Evolutionary conservation across 1,140 invertebrate species (phyloP).

Genomic region (Propsilocerus akamusi): DNA sequence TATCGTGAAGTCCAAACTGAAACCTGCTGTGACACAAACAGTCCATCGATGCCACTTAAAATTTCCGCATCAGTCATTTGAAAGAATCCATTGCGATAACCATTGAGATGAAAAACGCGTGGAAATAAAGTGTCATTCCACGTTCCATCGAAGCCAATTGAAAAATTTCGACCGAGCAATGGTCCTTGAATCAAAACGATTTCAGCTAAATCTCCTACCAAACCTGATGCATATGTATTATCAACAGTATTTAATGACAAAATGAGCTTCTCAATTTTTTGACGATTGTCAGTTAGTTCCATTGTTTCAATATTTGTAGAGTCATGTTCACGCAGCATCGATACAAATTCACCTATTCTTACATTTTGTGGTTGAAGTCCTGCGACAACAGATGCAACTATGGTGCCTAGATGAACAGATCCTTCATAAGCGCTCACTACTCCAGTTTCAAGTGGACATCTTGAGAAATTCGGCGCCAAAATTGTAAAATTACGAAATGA

Average conservation of each 20-base stretch:
- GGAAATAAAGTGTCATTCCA: constrained; percentile 45
- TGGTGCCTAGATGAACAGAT: constrained; percentile 30
- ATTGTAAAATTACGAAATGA: not conserved
- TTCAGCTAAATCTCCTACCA: constrained; percentile 37
- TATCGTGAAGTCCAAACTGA: constrained; percentile 28
- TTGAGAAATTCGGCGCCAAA: constrained; percentile 7
- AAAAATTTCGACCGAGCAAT: constrained; percentile 15
- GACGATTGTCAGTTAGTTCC: not conserved
- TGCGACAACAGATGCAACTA: constrained; percentile 29
- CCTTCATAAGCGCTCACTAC: constrained; percentile 35
- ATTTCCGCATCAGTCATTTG: constrained; percentile 44
- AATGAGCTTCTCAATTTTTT: constrained; percentile 2
- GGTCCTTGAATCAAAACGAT: constrained; percentile 38
- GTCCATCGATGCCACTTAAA: constrained; percentile 42
- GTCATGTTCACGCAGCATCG: not conserved
- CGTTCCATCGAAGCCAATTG: constrained; percentile 32
- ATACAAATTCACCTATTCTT: constrained; percentile 13
- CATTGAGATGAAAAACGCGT: constrained; percentile 26
- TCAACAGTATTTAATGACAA: constrained; percentile 4
- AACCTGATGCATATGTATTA: not conserved
- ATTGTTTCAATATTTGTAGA: not conserved
- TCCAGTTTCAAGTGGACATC: constrained; percentile 37
- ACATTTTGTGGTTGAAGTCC: constrained; percentile 33
- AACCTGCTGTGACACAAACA: constrained; percentile 35
- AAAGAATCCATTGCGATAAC: constrained; percentile 26